Conservation (phyloP, 35 echinoderm and acorn worm genomes). For the Ptychodera flava region DNA sequence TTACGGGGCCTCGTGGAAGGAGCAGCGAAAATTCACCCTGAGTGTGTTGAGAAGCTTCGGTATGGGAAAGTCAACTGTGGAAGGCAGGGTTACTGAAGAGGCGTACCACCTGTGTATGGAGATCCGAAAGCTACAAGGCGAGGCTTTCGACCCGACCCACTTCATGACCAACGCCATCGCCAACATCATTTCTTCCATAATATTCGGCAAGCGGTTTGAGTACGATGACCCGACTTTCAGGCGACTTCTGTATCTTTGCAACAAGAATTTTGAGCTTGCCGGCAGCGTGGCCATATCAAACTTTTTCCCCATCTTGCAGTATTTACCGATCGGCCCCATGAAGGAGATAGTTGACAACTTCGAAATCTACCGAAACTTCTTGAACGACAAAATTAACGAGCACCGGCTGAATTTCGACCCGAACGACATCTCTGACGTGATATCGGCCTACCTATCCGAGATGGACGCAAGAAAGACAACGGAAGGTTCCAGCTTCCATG, state of each 20-base stretch:
- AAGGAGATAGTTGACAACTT: not conserved
- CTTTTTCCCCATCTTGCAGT: not conserved
- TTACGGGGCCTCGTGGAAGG: constrained; percentile 52
- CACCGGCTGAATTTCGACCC: constrained; percentile 26
- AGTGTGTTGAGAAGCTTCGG: constrained; percentile 46
- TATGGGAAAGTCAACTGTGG: constrained; percentile 32
- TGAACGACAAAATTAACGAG: constrained; percentile 10
- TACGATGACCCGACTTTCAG: constrained; percentile 46
- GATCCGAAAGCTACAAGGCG: constrained; percentile 10
- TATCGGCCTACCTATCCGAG: constrained; percentile 34
- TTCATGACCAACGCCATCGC: constrained; percentile 42
- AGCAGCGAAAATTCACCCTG: constrained; percentile 43
- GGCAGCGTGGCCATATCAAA: not conserved
- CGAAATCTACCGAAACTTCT: not conserved
- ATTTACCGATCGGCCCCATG: not conserved
- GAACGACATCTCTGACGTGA: constrained; percentile 34
- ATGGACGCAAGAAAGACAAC: not conserved
- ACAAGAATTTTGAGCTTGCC: not conserved
- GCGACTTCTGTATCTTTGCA: constrained; percentile 19
- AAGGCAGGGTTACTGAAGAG: constrained; percentile 29
- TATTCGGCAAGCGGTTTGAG: constrained; percentile 41
- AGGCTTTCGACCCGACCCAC: constrained; percentile 25
- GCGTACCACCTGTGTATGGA: constrained; percentile 9
- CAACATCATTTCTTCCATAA: constrained; percentile 65
- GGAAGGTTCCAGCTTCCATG: not conserved